phyloP scores from a whole-genome alignment of 2,888 invertebrate genomes.

The Elmis aenea region DNA sequence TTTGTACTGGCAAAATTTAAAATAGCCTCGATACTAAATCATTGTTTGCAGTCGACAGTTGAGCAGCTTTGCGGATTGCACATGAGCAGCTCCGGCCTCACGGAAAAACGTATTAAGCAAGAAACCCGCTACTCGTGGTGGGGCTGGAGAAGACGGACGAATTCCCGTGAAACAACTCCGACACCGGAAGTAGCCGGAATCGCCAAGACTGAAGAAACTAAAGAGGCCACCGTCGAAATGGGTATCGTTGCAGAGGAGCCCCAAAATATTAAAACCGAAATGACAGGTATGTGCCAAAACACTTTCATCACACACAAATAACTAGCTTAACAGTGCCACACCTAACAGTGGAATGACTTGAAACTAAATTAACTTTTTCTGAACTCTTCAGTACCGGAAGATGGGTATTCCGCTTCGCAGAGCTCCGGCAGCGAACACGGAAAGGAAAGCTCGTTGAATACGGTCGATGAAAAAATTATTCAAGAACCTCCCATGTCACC shows the following conservation, averaged over 20 bases:
- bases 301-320: too few relatives aligned
- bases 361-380: constrained; percentile 8
- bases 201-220: constrained; percentile 5
- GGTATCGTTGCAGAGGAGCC: too few relatives aligned
- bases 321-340: too few relatives aligned
- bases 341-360: too few relatives aligned
- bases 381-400: constrained; percentile 14
- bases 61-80: constrained; percentile 43
- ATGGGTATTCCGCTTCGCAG: constrained; percentile 47
- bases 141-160: constrained; percentile 65
- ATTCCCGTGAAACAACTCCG: constrained; percentile 38
- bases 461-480: constrained; percentile 39
- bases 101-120: constrained; percentile 24
- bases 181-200: too few relatives aligned
- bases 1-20: constrained; percentile 32
- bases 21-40: constrained; percentile 1
- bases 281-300: too few relatives aligned
- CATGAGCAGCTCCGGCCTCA: constrained; percentile 34
- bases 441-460: constrained; percentile 25
- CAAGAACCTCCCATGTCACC: constrained; percentile 10
- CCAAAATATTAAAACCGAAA: too few relatives aligned
- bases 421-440: constrained; percentile 54
- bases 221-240: constrained; percentile 2
- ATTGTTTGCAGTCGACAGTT: constrained; percentile 36
- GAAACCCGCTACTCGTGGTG: constrained; percentile 56